Base-by-base conservation (phyloP, 2,797 vertebrate species). In the Lerista edwardsae region DNA sequence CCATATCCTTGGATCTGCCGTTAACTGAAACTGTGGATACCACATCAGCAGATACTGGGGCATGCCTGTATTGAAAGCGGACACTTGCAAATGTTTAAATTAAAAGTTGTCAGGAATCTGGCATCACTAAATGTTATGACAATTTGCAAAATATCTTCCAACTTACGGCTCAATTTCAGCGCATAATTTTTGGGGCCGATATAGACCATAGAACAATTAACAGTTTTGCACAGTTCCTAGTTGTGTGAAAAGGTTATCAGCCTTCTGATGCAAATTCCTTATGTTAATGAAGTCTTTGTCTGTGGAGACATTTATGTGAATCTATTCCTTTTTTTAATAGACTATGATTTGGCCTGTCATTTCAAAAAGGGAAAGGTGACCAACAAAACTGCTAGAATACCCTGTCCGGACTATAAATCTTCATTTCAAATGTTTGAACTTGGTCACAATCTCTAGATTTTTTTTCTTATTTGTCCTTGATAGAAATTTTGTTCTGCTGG, bases 401-500 rank as follows among this genome's bases (percentile, higher is more conserved):
- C 69, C 67, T 65, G 15, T 21, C 31, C 14, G 47, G 34, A 51
- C 44, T 74, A 25, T 47, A 77, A n/a, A 59, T 6, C n/a, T 10
- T 55, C 29, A 2, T 7, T 47, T 47, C 51, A 55, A 55, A 15
- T 55, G 51, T 55, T n/a, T 67, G 7, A 51, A 15, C 41, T 25
- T 64, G 1, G 0, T 19, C 69, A 59, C 7, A 73, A 15, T 36
- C 11, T 69, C 12, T 23, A 14, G 47, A 55, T 55, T 55, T 6
- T 55, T 47, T 47, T 47, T 82, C 12, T 47, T 75, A 81, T 59
- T 79, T 75, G 80, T 75, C 69, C 27, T 78, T 91, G 84, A 91
- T 75, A 81, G 36, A 75, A 67, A 55, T 55, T 36, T n/a, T 79
- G 15, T 19, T 80, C 51, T 55, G 2, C 68, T 67, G 36, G 86